A percentile compares a stretch with the other conserved stretches of the same genome.
These are phyloP conservation scores for Oscheius sp. DNA, from an alignment of 2,888 invertebrate genomes.

Conservation along the genomic window DNA sequence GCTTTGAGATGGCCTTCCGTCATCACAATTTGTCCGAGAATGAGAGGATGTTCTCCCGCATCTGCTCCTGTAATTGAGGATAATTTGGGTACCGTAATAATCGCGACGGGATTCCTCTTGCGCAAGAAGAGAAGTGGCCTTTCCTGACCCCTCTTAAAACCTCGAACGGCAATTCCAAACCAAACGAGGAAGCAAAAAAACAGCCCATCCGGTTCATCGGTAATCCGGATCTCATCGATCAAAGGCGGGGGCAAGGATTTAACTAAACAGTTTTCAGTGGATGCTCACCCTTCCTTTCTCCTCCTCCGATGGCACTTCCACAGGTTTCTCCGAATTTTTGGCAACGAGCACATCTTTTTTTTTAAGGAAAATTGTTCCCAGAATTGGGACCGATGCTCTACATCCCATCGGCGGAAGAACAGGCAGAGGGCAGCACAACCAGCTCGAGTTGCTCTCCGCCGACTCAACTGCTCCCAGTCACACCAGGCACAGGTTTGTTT, in stretches of 20 bases:
- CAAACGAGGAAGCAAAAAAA: neutral
- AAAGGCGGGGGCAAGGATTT: neutral
- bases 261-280: neutral
- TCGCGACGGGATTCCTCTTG: slow-evolving; percentile 12
- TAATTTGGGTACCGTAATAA: slow-evolving; percentile 8
- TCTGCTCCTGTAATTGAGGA: neutral
- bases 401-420: slow-evolving; percentile 11
- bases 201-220: slow-evolving; percentile 1
- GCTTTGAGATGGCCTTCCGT: no score
- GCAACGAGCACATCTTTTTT: neutral
- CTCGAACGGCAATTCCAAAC: slow-evolving; percentile 1
- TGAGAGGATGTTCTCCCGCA: neutral
- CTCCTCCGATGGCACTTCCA: neutral
- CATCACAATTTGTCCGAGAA: no score
- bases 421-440: slow-evolving; percentile 20
- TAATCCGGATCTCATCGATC: slow-evolving; percentile 11
- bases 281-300: neutral
- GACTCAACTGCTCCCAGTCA: slow-evolving; percentile 14
- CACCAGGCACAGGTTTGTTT: neutral
- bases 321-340: no score
- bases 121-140: neutral
- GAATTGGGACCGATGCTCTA: slow-evolving; percentile 26
- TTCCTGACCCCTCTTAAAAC: slow-evolving; percentile 5
- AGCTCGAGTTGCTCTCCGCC: slow-evolving; percentile 22
- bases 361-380: slow-evolving; percentile 12